These are phyloP conservation scores for Sphenodon punctatus DNA, from an alignment of 2,797 vertebrate species.

Conservation along the genomic window DNA sequence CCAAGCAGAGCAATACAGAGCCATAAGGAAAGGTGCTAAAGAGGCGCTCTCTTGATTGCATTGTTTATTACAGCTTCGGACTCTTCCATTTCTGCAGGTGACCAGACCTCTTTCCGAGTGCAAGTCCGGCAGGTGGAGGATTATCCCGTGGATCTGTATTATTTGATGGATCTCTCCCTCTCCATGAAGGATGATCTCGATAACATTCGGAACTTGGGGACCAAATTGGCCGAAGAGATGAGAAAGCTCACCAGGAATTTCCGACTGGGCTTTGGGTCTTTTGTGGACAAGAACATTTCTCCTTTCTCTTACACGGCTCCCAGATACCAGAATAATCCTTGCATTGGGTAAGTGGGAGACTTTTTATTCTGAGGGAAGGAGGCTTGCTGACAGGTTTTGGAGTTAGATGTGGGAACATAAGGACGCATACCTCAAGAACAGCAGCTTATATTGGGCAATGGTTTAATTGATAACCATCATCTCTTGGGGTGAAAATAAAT, in stretches of 20 bases:
- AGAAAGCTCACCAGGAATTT: slow-evolving; percentile 97
- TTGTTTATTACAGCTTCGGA: not conserved
- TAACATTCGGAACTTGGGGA: slow-evolving; percentile 92
- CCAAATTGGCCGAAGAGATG: slow-evolving; percentile 94
- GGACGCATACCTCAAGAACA: too few relatives aligned
- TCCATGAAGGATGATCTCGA: slow-evolving; percentile 98
- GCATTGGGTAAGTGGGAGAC: slow-evolving; percentile 85
- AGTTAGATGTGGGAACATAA: not conserved
- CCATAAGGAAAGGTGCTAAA: not conserved
- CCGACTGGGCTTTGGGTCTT: slow-evolving; percentile 94
- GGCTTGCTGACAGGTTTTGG: too few relatives aligned
- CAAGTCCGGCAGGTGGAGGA: slow-evolving; percentile 98
- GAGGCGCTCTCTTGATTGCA: not conserved
- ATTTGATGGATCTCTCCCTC: slow-evolving; percentile 97
- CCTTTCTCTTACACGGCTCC: slow-evolving; percentile 95
- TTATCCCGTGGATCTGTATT: slow-evolving; percentile 97
- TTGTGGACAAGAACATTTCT: slow-evolving; percentile 96
- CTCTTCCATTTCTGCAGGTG: slow-evolving; percentile 76
- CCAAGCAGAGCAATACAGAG: not conserved
- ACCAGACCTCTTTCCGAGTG: slow-evolving; percentile 84
- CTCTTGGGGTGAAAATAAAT: too few relatives aligned
- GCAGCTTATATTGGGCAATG: too few relatives aligned
- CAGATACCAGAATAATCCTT: slow-evolving; percentile 94
- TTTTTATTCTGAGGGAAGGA: not conserved
- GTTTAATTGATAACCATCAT: too few relatives aligned